These are phyloP conservation scores for Steinernema khuongi DNA, from an alignment of 1,140 invertebrate species.

Conservation along the genomic window DNA sequence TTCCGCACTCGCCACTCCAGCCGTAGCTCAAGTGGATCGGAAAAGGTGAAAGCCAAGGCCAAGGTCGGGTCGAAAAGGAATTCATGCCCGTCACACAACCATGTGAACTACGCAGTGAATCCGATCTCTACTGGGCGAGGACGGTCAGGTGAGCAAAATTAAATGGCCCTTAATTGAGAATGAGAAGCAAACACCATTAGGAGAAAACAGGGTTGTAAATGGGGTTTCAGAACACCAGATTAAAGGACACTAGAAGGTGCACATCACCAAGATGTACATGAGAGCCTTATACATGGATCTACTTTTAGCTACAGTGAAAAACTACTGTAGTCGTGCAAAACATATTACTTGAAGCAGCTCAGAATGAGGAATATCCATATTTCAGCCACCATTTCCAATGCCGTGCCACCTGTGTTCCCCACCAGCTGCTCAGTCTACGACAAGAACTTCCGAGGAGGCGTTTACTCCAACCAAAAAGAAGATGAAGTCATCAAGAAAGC, in stretches of 20 bases:
- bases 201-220: too few species aligned
- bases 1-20: neutral
- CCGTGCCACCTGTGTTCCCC: neutral
- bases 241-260: too few species aligned
- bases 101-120: slow-evolving; percentile 1
- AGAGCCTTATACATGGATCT: too few species aligned
- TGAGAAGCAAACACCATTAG: too few species aligned
- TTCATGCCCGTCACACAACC: neutral
- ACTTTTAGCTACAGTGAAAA: too few species aligned
- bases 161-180: too few species aligned
- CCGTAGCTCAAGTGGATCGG: neutral
- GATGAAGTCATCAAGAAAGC: neutral
- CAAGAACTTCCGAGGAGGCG: neutral
- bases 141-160: neutral
- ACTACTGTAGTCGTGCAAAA: too few species aligned
- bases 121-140: neutral
- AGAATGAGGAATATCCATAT: too few species aligned
- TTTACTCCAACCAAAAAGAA: neutral
- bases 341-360: too few species aligned
- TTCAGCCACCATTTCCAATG: slow-evolving; percentile 7
- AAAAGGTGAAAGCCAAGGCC: neutral
- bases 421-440: neutral
- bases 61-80: neutral
- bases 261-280: too few species aligned
- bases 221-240: too few species aligned